Evolutionary conservation across 2,888 invertebrate species (phyloP).

Genomic region (Tetanocera ferruginea): DNA sequence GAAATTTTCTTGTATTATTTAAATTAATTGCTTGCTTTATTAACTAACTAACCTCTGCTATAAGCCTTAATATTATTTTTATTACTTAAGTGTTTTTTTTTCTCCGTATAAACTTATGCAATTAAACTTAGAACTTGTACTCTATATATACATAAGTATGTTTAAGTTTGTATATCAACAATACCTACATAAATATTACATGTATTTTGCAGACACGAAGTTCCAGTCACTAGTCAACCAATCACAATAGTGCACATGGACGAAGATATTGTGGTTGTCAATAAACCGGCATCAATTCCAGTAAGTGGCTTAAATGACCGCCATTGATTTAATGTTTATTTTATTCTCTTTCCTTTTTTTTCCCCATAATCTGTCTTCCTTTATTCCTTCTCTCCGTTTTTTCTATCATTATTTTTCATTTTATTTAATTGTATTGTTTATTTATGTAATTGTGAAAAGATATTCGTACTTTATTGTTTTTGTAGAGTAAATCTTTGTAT

Average conservation of each 20-base stretch:
- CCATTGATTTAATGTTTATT: slow-evolving; percentile 70
- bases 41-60: background rate
- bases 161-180: slow-evolving; percentile 12
- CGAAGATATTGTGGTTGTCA: slow-evolving; percentile 99
- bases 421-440: background rate
- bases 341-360: background rate
- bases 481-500: too few species aligned
- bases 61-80: background rate
- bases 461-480: too few species aligned
- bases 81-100: background rate
- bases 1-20: too few species aligned
- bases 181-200: slow-evolving; percentile 38
- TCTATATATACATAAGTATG: background rate
- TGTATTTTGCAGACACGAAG: slow-evolving; percentile 92
- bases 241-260: slow-evolving; percentile 98
- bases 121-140: background rate
- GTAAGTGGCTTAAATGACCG: slow-evolving; percentile 93
- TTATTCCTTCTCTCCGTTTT: background rate
- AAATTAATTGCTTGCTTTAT: too few species aligned
- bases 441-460: background rate
- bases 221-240: slow-evolving; percentile 96
- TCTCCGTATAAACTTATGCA: background rate
- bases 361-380: background rate
- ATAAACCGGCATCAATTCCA: slow-evolving; percentile 99
- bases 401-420: background rate